phyloP scores from a whole-genome alignment of 2,113 vertebrate species.

The Seriola quinqueradiata region DNA sequence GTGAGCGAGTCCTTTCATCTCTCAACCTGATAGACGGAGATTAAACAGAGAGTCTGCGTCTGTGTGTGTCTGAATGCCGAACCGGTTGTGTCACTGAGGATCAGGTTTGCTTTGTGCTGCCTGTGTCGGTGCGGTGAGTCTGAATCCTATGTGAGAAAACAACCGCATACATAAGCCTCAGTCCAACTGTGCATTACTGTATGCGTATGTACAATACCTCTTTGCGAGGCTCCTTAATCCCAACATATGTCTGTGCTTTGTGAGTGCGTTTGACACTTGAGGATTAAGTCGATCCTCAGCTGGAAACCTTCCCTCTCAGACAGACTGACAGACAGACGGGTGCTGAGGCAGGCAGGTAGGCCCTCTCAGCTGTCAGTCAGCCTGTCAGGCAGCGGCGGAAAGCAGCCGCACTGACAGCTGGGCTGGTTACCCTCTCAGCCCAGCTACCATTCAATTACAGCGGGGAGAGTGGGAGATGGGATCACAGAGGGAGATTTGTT shows the following conservation, averaged over 20 bases:
- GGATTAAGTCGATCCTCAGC: slow-evolving; percentile 17
- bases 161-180: neutral
- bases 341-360: neutral
- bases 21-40: slow-evolving; percentile 44
- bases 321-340: slow-evolving; percentile 5
- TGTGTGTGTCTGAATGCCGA: slow-evolving; percentile 29
- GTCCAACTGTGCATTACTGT: neutral
- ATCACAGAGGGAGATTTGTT: neutral
- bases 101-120: slow-evolving; percentile 18
- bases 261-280: slow-evolving; percentile 8
- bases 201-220: neutral
- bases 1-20: slow-evolving; percentile 51
- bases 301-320: slow-evolving; percentile 22
- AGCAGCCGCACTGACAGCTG: neutral
- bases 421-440: slow-evolving; percentile 1
- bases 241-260: neutral
- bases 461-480: neutral
- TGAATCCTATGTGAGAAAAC: neutral
- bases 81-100: neutral
- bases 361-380: slow-evolving; percentile 39
- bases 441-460: slow-evolving; percentile 6
- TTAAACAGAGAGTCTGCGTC: slow-evolving; percentile 16
- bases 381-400: slow-evolving; percentile 26
- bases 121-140: neutral
- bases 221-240: slow-evolving; percentile 16